phyloP scores from a whole-genome alignment of 1,140 invertebrate genomes.

The Trachymyrmex septentrionalis region DNA sequence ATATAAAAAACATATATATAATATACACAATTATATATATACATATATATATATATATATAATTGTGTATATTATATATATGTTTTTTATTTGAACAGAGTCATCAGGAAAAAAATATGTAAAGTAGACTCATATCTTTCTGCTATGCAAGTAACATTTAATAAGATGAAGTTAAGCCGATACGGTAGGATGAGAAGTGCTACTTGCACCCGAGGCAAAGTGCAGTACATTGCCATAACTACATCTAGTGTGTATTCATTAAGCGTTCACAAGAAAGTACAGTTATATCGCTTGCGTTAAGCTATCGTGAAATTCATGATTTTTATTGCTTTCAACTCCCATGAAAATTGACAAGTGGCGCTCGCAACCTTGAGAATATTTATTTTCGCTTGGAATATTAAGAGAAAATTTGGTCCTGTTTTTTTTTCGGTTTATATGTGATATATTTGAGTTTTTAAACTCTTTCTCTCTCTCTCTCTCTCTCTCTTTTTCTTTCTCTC shows the following conservation, averaged over 20 bases:
- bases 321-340: constrained; percentile 58
- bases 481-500: no score
- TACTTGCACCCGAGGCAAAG: constrained; percentile 15
- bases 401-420: not conserved
- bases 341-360: constrained; percentile 77
- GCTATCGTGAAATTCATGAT: constrained; percentile 33
- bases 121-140: not conserved
- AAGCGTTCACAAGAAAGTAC: constrained; percentile 49
- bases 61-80: not conserved
- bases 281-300: constrained; percentile 67
- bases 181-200: not conserved
- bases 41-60: not conserved
- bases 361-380: constrained; percentile 41
- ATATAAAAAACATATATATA: not conserved
- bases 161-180: constrained; percentile 24
- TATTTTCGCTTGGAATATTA: not conserved
- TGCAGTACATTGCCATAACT: constrained; percentile 6
- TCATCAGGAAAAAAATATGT: not conserved
- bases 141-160: not conserved
- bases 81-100: constrained; percentile 6
- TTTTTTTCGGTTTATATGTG: not conserved
- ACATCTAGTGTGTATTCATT: not conserved
- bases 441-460: constrained; percentile 13
- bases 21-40: no score
- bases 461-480: no score